Evolutionary conservation across 1,140 invertebrate species (phyloP), one percentile per base, ranked within the genome.

Genomic region (Scaptodrosophila lebanonensis): DNA sequence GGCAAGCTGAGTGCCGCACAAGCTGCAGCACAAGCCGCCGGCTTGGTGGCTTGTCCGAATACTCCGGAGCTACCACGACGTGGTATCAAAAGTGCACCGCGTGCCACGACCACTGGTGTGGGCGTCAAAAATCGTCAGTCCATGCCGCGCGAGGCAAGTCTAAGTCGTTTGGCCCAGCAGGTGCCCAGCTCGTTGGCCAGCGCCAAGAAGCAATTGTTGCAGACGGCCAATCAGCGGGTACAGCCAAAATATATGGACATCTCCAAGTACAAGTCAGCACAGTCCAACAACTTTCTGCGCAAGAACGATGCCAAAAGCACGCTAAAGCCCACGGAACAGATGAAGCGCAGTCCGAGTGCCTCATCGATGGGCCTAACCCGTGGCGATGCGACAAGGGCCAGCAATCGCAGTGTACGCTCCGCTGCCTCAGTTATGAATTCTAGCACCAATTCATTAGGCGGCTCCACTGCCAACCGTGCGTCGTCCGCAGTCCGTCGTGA

Each of bases 281-380:
- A 88, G 18, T 76, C 72, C 0, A 89, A 88, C 58, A 89, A 77
- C 44, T 91, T 90, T 86, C 76, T 91, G 16, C 82, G 89, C 17
- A 75, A 89, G 13, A 90, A 91, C 59, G 89, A 90, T 51, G 88
- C 89, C 50, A 90, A 90, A 86, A 90, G 89, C 13, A 90, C 90
- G 13, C 85, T 91, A 0, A 88, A 85, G 36, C 73, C 77, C 1
- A 39, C 60, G 1, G 83, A 85, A 29, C 75, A 82, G 29, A 85
- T 87, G 66, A 86, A 84, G 33, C 82, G 83, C 9, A 87, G 85
- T 59, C 85, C 85, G 30, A 85, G 82, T 39, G 84, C 79, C 56
- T 83, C 84, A 13, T 85, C 82, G 3, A 77, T 87, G 69, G 83
- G 68, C 1, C 20, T 86, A 6, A 82, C 54, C 20, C 76, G 84